Percentiles rank a stretch among this genome's conserved stretches.
These are phyloP conservation scores for Anoplophora glabripennis DNA, from an alignment of 1,140 invertebrate species.

Conservation along the genomic window DNA sequence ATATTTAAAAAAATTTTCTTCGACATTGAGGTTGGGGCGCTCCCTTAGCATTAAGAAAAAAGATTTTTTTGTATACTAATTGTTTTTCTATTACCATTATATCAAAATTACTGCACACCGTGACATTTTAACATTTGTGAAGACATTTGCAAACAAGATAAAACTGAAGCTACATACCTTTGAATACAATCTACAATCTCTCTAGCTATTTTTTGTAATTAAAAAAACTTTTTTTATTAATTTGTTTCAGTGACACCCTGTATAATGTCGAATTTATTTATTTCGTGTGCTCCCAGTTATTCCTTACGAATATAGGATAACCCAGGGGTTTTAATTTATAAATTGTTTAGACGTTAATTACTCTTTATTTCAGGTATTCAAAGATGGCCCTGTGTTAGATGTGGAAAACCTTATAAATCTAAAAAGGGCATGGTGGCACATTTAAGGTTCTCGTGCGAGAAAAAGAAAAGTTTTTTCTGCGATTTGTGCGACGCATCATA, in stretches of 20 bases:
- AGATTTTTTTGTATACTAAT: too few relatives aligned
- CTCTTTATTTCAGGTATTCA: not conserved
- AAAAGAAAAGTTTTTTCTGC: slow-evolving; percentile 7
- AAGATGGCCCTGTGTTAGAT: not conserved
- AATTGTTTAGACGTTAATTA: not conserved
- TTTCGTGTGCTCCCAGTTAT: not conserved
- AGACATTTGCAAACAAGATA: too few relatives aligned
- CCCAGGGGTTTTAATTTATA: not conserved
- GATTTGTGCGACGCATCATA: not conserved
- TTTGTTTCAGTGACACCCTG: not conserved
- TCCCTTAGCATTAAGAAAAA: too few relatives aligned
- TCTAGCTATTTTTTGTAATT: too few relatives aligned
- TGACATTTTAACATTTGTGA: too few relatives aligned
- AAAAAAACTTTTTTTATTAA: not conserved
- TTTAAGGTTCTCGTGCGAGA: slow-evolving; percentile 1
- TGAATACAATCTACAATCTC: too few relatives aligned
- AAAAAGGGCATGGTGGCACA: slow-evolving; percentile 3
- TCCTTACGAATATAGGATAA: not conserved
- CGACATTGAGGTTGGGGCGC: too few relatives aligned
- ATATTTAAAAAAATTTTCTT: too few relatives aligned
- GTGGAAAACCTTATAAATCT: slow-evolving; percentile 3
- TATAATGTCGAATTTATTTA: too few relatives aligned
- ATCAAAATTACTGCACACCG: too few relatives aligned
- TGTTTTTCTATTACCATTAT: too few relatives aligned
- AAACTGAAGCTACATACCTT: too few relatives aligned